Evolutionary conservation across 2,888 invertebrate genomes (phyloP), one percentile per base, ranked within the genome.

Genomic region (Archips xylosteana): DNA sequence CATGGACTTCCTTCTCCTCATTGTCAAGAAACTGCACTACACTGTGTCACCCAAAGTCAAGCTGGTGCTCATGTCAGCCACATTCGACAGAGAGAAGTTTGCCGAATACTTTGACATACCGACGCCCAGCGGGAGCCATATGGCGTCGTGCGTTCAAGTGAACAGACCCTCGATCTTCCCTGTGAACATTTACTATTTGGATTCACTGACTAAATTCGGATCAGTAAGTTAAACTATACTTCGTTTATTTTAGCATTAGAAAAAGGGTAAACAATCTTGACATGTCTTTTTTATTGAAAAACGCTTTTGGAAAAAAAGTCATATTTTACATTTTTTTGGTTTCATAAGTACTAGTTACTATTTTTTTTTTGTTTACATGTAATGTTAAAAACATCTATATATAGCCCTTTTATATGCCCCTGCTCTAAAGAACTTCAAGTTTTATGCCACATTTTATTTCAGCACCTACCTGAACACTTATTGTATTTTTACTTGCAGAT

Each of bases 31-130:
- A 81, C 95, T 98, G 62, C 90, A 98, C 42, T 92, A 96, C 75
- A 96, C 96, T 0, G 89, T 89, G 0, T 92, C 93, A 0, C 87
- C 87, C 0, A 78, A 78, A 1, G 91, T 92, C 8, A 93, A 91
- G 83, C 88, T 92, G 8, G 83, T 99, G 67, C 93, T 99, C 2
- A 99, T 99, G 99, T 99, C 99, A 0, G 99, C 99, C 0, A 99
- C 99, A 1, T 96, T 99, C 80, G 96, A 98, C 83, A 95, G 96
- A 0, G 89, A 95, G 2, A 95, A 95, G 76, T 98, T 98, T 90
- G 95, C 96, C 0, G 87, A 96, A 42, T 98, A 98, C 82, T 97
- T 95, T 80, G 78, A 79, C 64, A 83, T 90, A 54, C 88, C 89
- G 0, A 87, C 87, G 0, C 84, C 87, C 0, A 75, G 75, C 0